These are phyloP conservation scores for Corythucha ciliata DNA, from an alignment of 2,888 invertebrate genomes.

Conservation along the genomic window DNA sequence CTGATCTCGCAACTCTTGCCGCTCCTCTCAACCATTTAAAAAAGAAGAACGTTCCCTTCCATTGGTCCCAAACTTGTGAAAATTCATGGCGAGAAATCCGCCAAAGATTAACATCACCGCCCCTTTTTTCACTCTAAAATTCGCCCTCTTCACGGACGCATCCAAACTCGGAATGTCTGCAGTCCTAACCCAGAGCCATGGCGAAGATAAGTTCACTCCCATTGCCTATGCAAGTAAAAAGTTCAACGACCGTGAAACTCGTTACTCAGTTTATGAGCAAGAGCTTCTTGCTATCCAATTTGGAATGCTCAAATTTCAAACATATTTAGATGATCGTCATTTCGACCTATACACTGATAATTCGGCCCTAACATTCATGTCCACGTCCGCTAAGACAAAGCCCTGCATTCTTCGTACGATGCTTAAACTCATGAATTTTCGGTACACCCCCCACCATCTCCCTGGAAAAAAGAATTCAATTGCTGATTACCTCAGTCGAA, in stretches of 20 bases:
- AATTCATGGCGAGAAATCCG: slow-evolving; percentile 7
- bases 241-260: background rate
- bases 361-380: too few relatives aligned
- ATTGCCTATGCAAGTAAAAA: slow-evolving; percentile 5
- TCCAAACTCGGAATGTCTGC: slow-evolving; percentile 12
- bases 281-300: too few relatives aligned
- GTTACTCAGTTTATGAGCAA: slow-evolving; percentile 15
- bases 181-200: background rate
- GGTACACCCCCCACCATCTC: too few relatives aligned
- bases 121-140: slow-evolving; percentile 4
- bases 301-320: too few relatives aligned
- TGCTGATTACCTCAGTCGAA: too few relatives aligned
- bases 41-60: slow-evolving; percentile 7
- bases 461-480: too few relatives aligned
- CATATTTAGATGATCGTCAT: too few relatives aligned
- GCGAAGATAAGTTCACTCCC: background rate
- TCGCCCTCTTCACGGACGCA: slow-evolving; percentile 16
- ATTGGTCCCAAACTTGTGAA: slow-evolving; percentile 2
- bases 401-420: too few relatives aligned
- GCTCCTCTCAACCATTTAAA: slow-evolving; percentile 33
- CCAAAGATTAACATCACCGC: slow-evolving; percentile 2
- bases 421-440: too few relatives aligned
- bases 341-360: too few relatives aligned
- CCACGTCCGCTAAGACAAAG: too few relatives aligned
- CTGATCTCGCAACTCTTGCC: slow-evolving; percentile 29